Evolutionary conservation across 2,797 vertebrate species (phyloP), one percentile per base, ranked within the genome.

Genomic region (Tachyglossus aculeatus): DNA sequence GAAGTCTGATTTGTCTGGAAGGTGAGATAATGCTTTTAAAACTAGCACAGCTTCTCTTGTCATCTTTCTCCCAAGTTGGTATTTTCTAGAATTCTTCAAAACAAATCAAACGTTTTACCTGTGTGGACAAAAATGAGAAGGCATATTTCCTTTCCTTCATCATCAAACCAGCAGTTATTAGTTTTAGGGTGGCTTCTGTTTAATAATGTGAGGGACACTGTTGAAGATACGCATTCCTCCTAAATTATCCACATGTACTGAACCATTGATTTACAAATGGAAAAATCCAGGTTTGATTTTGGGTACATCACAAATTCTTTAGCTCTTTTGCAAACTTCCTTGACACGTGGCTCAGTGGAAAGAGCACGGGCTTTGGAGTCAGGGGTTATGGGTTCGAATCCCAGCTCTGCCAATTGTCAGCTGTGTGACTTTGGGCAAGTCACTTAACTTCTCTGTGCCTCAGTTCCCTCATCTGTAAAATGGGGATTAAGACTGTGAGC

Each of bases 1-100:
- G 7, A 69, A 81, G 13, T 75, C 50, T 77, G 77, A 72, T 77
- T 77, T 78, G 54, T 52, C 68, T 44, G 8, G 62, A 58, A 79
- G 25, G 83, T 60, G 27, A 77, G 63, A 48, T 54, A 51, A 1
- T 70, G 13, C 79, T 83, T 77, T 52, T 5, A 13, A 62, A 37
- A 22, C 5, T 27, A 36, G 19, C 24, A 2, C 9, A 69, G 40
- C 11, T 21, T 47, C 60, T 76, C 81, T 66, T 73, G n/a, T 56
- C 57, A 57, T 1, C 3, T n/a, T 82, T 7, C 69, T 66, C 15
- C 9, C 1, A 69, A 60, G 14, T 7, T 41, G 61, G 14, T 57
- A 41, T 22, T 64, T 44, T 56, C 48, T 38, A 60, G 63, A 68
- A 51, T 60, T 58, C 41, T 80, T 73, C 6, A 52, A 87, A 48